These are phyloP conservation scores for Diabrotica virgifera DNA, from an alignment of 1,140 invertebrate genomes.

Conservation along the genomic window DNA sequence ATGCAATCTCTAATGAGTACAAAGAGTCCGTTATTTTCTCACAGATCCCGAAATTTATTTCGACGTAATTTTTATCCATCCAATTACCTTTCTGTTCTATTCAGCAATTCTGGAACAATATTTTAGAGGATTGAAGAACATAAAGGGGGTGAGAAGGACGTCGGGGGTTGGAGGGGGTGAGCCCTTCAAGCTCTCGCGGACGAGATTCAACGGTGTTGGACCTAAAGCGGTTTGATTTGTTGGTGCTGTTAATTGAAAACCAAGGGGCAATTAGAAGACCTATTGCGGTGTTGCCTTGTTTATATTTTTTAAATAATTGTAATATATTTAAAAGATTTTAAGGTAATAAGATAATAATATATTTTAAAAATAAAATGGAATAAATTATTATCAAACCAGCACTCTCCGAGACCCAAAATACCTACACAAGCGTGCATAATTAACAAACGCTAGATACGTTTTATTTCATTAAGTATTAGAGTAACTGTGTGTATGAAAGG, in stretches of 20 bases:
- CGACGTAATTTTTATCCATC: constrained; percentile 45
- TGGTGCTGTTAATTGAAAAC: constrained; percentile 52
- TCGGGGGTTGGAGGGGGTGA: constrained; percentile 16
- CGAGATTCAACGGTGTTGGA: constrained; percentile 29
- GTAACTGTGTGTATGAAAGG: too few relatives aligned
- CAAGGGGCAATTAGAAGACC: constrained; percentile 31
- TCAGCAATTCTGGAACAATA: constrained; percentile 47
- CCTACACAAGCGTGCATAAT: too few relatives aligned
- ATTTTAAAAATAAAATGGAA: too few relatives aligned
- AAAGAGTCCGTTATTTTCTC: constrained; percentile 14
- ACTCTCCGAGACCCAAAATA: too few relatives aligned
- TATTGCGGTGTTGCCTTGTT: background rate
- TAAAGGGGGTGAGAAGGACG: constrained; percentile 39
- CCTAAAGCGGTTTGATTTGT: constrained; percentile 52
- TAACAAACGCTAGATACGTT: too few relatives aligned
- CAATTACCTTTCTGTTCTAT: constrained; percentile 47
- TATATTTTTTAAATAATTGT: background rate
- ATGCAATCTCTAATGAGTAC: background rate
- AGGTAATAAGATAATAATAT: too few relatives aligned
- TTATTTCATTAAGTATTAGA: too few relatives aligned
- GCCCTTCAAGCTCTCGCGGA: constrained; percentile 27
- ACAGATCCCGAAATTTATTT: constrained; percentile 17
- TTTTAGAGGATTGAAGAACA: constrained; percentile 48
- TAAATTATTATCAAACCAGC: too few relatives aligned
- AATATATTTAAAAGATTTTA: too few relatives aligned